A percentile compares a stretch with the other conserved stretches of the same genome.
Conservation (phyloP, 2,888 invertebrate species). For the Drepana falcataria region DNA sequence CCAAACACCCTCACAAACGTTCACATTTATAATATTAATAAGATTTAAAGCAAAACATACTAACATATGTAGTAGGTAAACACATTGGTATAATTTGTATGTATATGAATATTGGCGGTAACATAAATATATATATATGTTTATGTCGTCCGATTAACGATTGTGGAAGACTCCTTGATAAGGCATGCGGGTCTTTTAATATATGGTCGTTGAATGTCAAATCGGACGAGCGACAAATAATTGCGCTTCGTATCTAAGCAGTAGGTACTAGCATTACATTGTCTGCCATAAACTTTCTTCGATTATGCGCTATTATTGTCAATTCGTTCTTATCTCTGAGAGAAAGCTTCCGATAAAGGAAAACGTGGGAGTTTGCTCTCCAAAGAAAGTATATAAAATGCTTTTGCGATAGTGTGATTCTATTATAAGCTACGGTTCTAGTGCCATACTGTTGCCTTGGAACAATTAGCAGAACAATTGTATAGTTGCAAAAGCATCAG, state of each 20-base stretch:
- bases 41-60: too few species aligned
- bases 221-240: background rate
- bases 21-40: too few species aligned
- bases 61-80: too few species aligned
- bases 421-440: conserved; percentile 52
- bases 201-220: conserved; percentile 7
- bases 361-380: conserved; percentile 64
- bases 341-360: conserved; percentile 68
- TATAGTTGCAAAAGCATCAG: conserved; percentile 5
- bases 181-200: conserved; percentile 56
- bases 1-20: too few species aligned
- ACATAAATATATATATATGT: conserved; percentile 44
- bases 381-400: conserved; percentile 59
- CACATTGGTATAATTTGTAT: too few species aligned
- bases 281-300: conserved; percentile 41
- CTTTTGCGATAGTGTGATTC: conserved; percentile 41
- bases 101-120: conserved; percentile 34
- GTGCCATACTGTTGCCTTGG: conserved; percentile 49
- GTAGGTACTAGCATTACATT: conserved; percentile 9
- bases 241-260: background rate
- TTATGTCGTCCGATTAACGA: conserved; percentile 39
- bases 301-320: conserved; percentile 50
- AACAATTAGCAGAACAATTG: conserved; percentile 34
- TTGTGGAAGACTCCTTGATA: conserved; percentile 37
- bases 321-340: conserved; percentile 59